These are phyloP conservation scores for Rhyzopertha dominica DNA, from an alignment of 1,140 invertebrate species.

Conservation along the genomic window DNA sequence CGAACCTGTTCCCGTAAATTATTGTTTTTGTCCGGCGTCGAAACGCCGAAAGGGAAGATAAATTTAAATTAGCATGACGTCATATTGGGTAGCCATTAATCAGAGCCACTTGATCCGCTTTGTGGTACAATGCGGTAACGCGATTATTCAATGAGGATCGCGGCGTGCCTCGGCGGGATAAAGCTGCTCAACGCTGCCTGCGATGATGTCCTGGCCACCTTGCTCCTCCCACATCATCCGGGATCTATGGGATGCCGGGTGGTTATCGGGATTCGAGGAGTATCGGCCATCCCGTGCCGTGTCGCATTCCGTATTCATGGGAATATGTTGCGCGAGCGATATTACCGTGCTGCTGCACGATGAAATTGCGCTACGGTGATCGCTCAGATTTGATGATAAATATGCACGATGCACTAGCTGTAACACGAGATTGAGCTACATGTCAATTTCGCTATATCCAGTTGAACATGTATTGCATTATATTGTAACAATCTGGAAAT, in stretches of 20 bases:
- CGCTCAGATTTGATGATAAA: no score
- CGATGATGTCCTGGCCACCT: conserved; percentile 9
- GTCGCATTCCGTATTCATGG: background rate
- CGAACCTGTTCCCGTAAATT: no score
- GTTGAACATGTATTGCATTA: no score
- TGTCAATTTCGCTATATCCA: no score
- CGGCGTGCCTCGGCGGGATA: conserved; percentile 17
- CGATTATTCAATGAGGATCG: conserved; percentile 24
- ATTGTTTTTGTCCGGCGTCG: conserved; percentile 1
- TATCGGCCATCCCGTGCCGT: background rate
- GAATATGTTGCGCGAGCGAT: background rate
- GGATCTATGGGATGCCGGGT: conserved; percentile 3
- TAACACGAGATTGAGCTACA: no score
- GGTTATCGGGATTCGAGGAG: conserved; percentile 1
- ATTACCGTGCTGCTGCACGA: no score
- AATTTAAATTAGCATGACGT: conserved; percentile 30
- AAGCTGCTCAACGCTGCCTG: no score
- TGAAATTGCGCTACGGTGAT: no score
- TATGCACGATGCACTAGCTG: no score
- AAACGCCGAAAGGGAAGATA: conserved; percentile 18
- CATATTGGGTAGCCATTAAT: conserved; percentile 32
- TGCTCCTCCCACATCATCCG: conserved; percentile 10
- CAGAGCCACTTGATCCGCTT: conserved; percentile 27
- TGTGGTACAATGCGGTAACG: conserved; percentile 23
- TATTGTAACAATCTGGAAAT: no score